Percentiles rank a stretch among this genome's conserved stretches.
Evolutionary conservation across 2,888 invertebrate species (phyloP).

Genomic region (Trichacis sp.): DNA sequence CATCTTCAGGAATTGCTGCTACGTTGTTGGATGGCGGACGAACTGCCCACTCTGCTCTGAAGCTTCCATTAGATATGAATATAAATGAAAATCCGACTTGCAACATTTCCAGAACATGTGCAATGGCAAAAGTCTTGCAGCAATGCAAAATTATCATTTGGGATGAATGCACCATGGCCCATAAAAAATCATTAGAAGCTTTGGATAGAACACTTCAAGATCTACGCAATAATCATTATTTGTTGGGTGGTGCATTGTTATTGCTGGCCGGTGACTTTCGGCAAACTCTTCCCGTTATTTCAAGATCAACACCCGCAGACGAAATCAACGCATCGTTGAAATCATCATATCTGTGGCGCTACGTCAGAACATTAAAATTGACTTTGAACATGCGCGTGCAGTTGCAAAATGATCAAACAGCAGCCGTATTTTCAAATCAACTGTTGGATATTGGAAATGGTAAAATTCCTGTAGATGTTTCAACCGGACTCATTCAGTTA

Average conservation of each 20-base stretch:
- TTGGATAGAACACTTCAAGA: slow-evolving; percentile 37
- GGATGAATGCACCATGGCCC: slow-evolving; percentile 65
- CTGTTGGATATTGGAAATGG: slow-evolving; percentile 45
- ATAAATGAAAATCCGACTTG: slow-evolving; percentile 40
- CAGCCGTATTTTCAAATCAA: slow-evolving; percentile 27
- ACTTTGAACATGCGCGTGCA: slow-evolving; percentile 34
- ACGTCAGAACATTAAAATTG: slow-evolving; percentile 32
- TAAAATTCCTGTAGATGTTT: slow-evolving; percentile 14
- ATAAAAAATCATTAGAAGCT: slow-evolving; percentile 58
- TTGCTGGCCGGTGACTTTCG: slow-evolving; percentile 51
- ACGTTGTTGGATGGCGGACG: slow-evolving; percentile 61
- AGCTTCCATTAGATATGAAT: slow-evolving; percentile 58
- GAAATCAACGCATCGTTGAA: slow-evolving; percentile 48
- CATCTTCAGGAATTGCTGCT: slow-evolving; percentile 68
- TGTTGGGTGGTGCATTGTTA: slow-evolving; percentile 43
- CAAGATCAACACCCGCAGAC: slow-evolving; percentile 30
- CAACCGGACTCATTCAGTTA: slow-evolving; percentile 52
- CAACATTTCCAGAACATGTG: slow-evolving; percentile 38
- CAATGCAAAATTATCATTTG: too few relatives aligned
- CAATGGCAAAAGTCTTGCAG: slow-evolving; percentile 40
- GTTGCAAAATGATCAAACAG: slow-evolving; percentile 15
- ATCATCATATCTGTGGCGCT: slow-evolving; percentile 18
- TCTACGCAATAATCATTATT: slow-evolving; percentile 14
- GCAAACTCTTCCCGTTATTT: slow-evolving; percentile 50
- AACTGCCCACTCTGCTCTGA: slow-evolving; percentile 64